Evolutionary conservation across 2,797 vertebrate genomes (phyloP).

Genomic region (Oreochromis mossambicus): DNA sequence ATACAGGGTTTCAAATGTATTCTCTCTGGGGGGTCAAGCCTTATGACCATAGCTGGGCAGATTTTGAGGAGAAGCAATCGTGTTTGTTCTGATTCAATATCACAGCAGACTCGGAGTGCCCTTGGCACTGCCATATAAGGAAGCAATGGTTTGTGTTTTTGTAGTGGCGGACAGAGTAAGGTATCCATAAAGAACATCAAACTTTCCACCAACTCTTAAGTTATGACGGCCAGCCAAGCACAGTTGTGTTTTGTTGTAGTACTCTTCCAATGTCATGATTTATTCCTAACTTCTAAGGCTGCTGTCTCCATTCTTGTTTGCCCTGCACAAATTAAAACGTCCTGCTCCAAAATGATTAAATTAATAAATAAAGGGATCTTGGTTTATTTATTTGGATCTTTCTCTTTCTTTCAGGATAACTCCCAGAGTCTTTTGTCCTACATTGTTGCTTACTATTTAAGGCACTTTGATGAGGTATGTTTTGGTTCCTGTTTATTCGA

Average conservation of each 20-base stretch:
- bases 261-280: conserved; percentile 51
- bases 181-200: conserved; percentile 69
- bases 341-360: conserved; percentile 63
- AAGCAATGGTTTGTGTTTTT: conserved; percentile 55
- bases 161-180: conserved; percentile 47
- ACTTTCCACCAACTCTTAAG: conserved; percentile 61
- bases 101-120: conserved; percentile 40
- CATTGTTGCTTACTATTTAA: conserved; percentile 94
- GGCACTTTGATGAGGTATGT: conserved; percentile 97
- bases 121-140: conserved; percentile 66
- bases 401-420: conserved; percentile 85
- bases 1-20: neutral
- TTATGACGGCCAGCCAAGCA: conserved; percentile 54
- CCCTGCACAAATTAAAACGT: conserved; percentile 57
- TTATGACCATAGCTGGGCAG: conserved; percentile 6
- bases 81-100: conserved; percentile 63
- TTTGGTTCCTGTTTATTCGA: conserved; percentile 77
- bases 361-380: conserved; percentile 71
- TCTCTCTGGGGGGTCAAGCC: neutral
- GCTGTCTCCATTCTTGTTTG: conserved; percentile 46
- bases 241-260: conserved; percentile 59
- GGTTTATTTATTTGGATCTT: conserved; percentile 69
- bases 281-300: conserved; percentile 36
- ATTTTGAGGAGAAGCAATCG: conserved; percentile 30
- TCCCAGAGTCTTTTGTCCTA: conserved; percentile 93